These are phyloP conservation scores for Troides aeacus DNA, from an alignment of 2,888 invertebrate genomes.

Conservation along the genomic window DNA sequence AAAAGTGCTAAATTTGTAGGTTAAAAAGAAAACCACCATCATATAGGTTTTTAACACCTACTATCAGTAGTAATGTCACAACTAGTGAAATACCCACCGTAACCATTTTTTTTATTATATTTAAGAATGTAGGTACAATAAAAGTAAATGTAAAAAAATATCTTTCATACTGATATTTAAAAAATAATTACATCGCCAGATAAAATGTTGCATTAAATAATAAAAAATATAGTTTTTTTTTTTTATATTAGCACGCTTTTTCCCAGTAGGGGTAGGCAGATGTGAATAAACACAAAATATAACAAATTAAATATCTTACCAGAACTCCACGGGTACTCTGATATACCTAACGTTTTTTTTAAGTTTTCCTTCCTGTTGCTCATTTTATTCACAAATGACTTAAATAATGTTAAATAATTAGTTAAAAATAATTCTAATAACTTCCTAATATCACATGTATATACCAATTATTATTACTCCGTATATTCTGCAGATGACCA, in stretches of 20 bases:
- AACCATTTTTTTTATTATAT: too few species aligned
- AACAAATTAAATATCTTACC: constrained; percentile 42
- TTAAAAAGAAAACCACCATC: too few species aligned
- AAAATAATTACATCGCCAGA: not conserved
- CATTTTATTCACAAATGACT: constrained; percentile 38
- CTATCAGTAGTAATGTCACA: too few species aligned
- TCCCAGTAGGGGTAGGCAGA: too few species aligned
- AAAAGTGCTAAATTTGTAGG: too few species aligned
- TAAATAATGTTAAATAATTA: not conserved
- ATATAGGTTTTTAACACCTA: too few species aligned
- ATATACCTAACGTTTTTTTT: constrained; percentile 54
- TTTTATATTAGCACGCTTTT: too few species aligned
- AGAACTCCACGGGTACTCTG: constrained; percentile 67
- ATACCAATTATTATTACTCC: not conserved
- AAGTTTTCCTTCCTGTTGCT: constrained; percentile 51
- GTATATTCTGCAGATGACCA: not conserved
- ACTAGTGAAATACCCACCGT: too few species aligned
- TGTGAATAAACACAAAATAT: not conserved
- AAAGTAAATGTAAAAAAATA: too few species aligned
- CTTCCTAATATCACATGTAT: not conserved
- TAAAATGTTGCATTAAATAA: not conserved
- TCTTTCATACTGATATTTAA: not conserved
- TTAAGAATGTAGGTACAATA: too few species aligned
- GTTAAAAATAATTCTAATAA: not conserved
- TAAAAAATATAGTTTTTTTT: not conserved